Evolutionary conservation across 1,140 invertebrate genomes (phyloP).

Genomic region (Eriosoma lanigerum): DNA sequence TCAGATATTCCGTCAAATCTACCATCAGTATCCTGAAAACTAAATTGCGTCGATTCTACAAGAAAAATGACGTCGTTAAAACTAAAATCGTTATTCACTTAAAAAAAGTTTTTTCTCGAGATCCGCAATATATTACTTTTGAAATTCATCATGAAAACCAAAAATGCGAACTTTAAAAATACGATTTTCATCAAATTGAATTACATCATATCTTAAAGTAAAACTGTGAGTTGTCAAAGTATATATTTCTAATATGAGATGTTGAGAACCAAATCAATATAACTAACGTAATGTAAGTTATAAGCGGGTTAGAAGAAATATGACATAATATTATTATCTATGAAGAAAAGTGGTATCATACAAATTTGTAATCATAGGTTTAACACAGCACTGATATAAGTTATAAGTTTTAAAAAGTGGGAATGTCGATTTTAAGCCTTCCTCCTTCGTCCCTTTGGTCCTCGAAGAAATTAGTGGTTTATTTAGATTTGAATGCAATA

Average conservation of each 20-base stretch:
- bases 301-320: too few species aligned
- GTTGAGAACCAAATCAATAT: not conserved
- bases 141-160: not conserved
- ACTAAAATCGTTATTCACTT: not conserved
- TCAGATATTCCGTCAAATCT: not conserved
- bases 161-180: not conserved
- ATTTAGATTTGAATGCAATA: too few species aligned
- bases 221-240: not conserved
- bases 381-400: too few species aligned
- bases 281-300: not conserved
- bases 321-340: too few species aligned
- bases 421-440: too few species aligned
- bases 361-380: too few species aligned
- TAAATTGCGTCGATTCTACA: not conserved
- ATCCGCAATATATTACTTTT: not conserved
- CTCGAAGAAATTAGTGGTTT: too few species aligned
- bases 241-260: not conserved
- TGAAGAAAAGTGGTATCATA: too few species aligned
- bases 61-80: conserved; percentile 18
- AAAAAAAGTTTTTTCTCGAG: not conserved
- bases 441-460: too few species aligned
- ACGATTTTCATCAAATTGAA: not conserved
- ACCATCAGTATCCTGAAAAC: not conserved
- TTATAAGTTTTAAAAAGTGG: too few species aligned
- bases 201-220: not conserved